These are phyloP conservation scores for mouse (Mus musculus) DNA, from an alignment of 2,113 vertebrate genomes.

Conservation along the genomic window GRCm39 chr1:39942501-39943000, in stretches of 20 bases:
- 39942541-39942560: rapidly evolving
- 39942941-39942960: slow-evolving; percentile 14
- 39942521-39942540: neutral
- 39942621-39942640: slow-evolving; percentile 15
- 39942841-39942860: neutral
- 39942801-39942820: no score
- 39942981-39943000: neutral
- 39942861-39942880: neutral
- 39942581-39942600: slow-evolving; percentile 4
- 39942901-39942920: neutral
- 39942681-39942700: neutral
- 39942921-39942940: neutral
- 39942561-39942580: neutral
- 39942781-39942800: no score
- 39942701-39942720: neutral
- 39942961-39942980: neutral
- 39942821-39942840: no score
- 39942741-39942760: no score
- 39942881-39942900: neutral
- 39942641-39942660: slow-evolving; percentile 30
- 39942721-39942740: neutral
- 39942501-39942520: neutral
- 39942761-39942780: no score
- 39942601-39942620: neutral
- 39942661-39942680: slow-evolving; percentile 8